Evolutionary conservation across 2,888 invertebrate genomes (phyloP).

Genomic region (Cosmopolites sordidus): DNA sequence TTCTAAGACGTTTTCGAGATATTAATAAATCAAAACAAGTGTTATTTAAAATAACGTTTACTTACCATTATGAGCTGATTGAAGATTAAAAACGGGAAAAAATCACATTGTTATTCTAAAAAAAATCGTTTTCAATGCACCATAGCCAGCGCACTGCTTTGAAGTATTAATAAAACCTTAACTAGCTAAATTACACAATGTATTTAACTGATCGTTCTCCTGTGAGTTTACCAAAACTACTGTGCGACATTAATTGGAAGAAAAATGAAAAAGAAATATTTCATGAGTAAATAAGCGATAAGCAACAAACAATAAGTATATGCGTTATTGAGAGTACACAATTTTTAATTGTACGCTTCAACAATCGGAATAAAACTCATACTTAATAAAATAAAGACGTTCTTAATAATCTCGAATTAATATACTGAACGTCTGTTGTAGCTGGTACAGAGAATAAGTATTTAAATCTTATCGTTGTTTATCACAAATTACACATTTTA

Average conservation of each 20-base stretch:
- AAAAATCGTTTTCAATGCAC: slow-evolving; percentile 13
- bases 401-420: slow-evolving; percentile 13
- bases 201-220: slow-evolving; percentile 30
- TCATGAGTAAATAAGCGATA: background rate
- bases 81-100: background rate
- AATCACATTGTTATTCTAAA: slow-evolving; percentile 15
- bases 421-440: background rate
- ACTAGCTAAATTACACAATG: slow-evolving; percentile 38
- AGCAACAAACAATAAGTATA: background rate
- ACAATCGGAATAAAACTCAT: slow-evolving; percentile 2
- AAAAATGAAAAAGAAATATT: background rate
- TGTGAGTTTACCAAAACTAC: slow-evolving; percentile 9
- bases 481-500: slow-evolving; percentile 32
- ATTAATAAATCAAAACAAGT: background rate
- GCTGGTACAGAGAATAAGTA: slow-evolving; percentile 22
- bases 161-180: slow-evolving; percentile 34
- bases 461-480: slow-evolving; percentile 29
- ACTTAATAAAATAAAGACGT: slow-evolving; percentile 8
- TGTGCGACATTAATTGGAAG: background rate
- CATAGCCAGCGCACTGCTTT: slow-evolving; percentile 20
- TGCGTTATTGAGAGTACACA: background rate
- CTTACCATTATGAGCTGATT: slow-evolving; percentile 21
- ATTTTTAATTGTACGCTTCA: slow-evolving; percentile 1
- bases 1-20: background rate
- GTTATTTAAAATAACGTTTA: slow-evolving; percentile 2